These are phyloP conservation scores for Hemiscyllium ocellatum DNA, from an alignment of 2,113 vertebrate genomes.

Conservation along the genomic window DNA sequence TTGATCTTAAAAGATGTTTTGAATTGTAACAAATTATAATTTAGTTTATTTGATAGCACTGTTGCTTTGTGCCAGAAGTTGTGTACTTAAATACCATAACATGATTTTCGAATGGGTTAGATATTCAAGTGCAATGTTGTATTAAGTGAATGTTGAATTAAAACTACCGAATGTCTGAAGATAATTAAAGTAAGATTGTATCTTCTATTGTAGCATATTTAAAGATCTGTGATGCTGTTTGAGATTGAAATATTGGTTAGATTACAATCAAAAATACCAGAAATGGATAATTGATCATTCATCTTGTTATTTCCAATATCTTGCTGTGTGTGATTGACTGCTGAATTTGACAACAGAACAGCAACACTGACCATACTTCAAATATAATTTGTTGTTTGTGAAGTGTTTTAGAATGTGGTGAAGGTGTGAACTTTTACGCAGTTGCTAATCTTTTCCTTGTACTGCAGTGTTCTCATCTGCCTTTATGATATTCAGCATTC, in stretches of 20 bases:
- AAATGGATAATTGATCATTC: neutral
- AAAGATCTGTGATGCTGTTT: neutral
- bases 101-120: no score
- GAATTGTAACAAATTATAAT: neutral
- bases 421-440: neutral
- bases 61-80: neutral
- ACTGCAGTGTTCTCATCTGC: neutral
- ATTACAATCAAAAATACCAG: neutral
- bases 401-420: neutral
- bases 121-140: neutral
- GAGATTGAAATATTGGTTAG: no score
- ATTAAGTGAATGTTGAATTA: neutral
- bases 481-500: slow-evolving; percentile 28
- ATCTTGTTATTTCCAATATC: neutral
- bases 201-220: neutral
- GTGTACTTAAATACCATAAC: neutral
- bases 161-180: neutral
- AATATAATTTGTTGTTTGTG: neutral
- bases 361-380: neutral
- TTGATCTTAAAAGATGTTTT: neutral
- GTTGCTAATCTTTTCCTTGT: neutral
- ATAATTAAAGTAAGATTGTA: no score
- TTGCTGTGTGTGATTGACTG: neutral
- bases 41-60: neutral
- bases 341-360: neutral